Evolutionary conservation across 2,797 vertebrate species (phyloP), one percentile per base, ranked within the genome.

Genomic region (Urosaurus nigricauda): DNA sequence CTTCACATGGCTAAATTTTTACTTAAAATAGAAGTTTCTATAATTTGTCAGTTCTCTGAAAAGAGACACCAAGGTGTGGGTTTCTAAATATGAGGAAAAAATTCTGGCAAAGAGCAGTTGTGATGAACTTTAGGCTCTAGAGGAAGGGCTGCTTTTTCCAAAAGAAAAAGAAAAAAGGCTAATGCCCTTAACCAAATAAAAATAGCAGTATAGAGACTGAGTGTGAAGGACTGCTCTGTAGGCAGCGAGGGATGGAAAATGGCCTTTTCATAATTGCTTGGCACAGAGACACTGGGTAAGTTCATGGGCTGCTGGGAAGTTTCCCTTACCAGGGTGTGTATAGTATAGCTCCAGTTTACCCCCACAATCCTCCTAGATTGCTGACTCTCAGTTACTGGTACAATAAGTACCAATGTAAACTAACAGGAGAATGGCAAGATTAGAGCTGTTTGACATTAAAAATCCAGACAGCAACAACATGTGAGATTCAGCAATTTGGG

Each of bases 161-260:
- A 94, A 51, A n/a, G n/a, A n/a, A n/a, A n/a, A 43, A 43, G 5
- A 43, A 5, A 43, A 43, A 79, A 90, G 0, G 0, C 68, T 92
- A 90, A 82, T 81, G 88, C 84, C 90, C 90, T 77, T n/a, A n/a
- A 73, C 70, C 68, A 77, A 89, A 92, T 92, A 95, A 95, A 96
- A 94, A 93, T 92, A 93, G 87, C 87, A 65, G 84, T 63, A 90
- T 63, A 89, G 87, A 83, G 83, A 85, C 89, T 82, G 90, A 86
- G 88, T 94, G 91, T 89, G 47, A 51, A 93, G 90, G 63, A 87
- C 89, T 90, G 89, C 87, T 89, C 51, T 65, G 65, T 35, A 68
- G 91, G 87, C 77, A 89, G 83, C 32, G 65, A 47, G 0, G 0
- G 79, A 93, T 74, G 92, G 94, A 93, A 95, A 95, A 93, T 74